Base-by-base conservation (phyloP, 1,140 invertebrate species). In the Aethina tumida region DNA sequence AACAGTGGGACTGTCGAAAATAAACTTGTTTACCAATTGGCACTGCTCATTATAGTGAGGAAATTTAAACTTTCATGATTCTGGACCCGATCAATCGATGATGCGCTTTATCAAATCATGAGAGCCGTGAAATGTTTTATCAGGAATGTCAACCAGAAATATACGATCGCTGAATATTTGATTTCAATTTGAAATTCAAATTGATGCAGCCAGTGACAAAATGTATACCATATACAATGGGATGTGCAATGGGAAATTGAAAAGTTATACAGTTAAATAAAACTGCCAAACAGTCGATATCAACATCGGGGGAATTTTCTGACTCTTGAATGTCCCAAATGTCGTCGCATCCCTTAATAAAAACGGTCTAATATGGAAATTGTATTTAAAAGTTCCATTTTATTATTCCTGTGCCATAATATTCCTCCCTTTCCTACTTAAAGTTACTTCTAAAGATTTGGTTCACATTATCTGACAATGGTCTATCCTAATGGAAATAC, bases 141-240 rank as follows among this genome's bases (percentile, higher is more conserved):
- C 45, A 48, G 43, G 41, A 42, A 42, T 44, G 49, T 50, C 49
- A 50, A 50, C 45, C 37, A 45, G 41, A 51, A 43, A 39, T 40
- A 37, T 35, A 45, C 46, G 46, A 21, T 35, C 29, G 32, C 45
- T 49, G 49, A 45, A 51, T 51, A 51, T 51, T 51, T 51, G 42
- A 51, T 49, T 45, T 44, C 46, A 41, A 51, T 51, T 51, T 49
- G 42, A 48, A 49, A 45, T 49, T 51, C 43, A 49, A 51, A 51
- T 48, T 37, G 30, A 46, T 51, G 37, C 34, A 35, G 37, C 43
- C 45, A 37, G 42, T 49, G 46, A 50, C 48, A 50, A 43, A 43
- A 37, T 41, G 37, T 48, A 39, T 38, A 35, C 37, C 29, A 43
- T 39, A 46, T 35, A 49, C 35, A 45, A 46, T 41, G 18, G 25